Conservation (phyloP, 2,888 invertebrate genomes). For the Caenorhabditis japonica region DNA sequence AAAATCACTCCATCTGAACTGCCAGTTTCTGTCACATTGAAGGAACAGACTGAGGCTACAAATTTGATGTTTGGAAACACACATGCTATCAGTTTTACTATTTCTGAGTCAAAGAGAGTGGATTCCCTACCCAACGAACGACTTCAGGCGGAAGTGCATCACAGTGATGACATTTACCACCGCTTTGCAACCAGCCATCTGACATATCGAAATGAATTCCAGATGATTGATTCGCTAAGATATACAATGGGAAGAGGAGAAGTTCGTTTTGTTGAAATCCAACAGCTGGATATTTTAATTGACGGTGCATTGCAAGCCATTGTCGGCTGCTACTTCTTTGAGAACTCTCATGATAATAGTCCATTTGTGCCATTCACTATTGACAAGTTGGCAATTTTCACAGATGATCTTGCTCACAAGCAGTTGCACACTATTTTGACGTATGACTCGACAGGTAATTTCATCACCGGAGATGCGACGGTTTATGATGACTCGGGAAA, state of each 20-base stretch:
- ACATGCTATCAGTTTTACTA: slow-evolving; percentile 49
- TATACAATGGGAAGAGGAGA: slow-evolving; percentile 47
- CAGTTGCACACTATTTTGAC: slow-evolving; percentile 29
- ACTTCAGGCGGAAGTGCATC: slow-evolving; percentile 25
- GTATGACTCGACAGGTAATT: slow-evolving; percentile 40
- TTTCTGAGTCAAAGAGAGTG: not conserved
- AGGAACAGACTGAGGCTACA: slow-evolving; percentile 14
- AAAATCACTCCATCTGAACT: slow-evolving; percentile 44
- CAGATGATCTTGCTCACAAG: slow-evolving; percentile 24
- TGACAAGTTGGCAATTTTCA: slow-evolving; percentile 43
- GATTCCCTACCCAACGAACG: slow-evolving; percentile 15
- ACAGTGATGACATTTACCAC: slow-evolving; percentile 52
- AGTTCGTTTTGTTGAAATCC: slow-evolving; percentile 39
- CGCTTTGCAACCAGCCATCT: slow-evolving; percentile 45
- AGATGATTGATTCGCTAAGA: slow-evolving; percentile 42
- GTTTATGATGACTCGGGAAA: slow-evolving; percentile 52
- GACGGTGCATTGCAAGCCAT: slow-evolving; percentile 61
- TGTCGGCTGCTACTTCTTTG: slow-evolving; percentile 50
- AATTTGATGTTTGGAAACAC: slow-evolving; percentile 27
- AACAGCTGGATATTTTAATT: slow-evolving; percentile 57
- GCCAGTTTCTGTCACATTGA: slow-evolving; percentile 29
- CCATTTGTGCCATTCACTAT: slow-evolving; percentile 61
- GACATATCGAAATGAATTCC: slow-evolving; percentile 47
- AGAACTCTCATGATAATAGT: slow-evolving; percentile 44
- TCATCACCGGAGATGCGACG: slow-evolving; percentile 55